phyloP scores from a whole-genome alignment of 2,797 vertebrate species.

The Lagothrix lagotricha region DNA sequence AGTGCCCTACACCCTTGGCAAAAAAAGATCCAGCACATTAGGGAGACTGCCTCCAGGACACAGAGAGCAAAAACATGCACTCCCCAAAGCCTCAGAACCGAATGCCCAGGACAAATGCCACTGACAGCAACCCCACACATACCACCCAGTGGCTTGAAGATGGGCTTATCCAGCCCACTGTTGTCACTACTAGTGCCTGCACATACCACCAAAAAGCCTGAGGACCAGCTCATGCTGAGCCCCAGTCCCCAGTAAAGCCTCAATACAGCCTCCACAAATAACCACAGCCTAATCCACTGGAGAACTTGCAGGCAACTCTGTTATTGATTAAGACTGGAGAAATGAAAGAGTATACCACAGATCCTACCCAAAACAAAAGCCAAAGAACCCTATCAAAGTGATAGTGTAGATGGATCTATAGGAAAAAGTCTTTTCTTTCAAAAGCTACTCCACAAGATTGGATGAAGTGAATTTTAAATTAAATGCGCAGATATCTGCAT shows the following conservation, averaged over 20 bases:
- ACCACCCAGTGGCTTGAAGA: background rate
- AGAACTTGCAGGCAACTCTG: background rate
- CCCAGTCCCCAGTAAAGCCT: background rate
- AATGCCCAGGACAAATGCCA: background rate
- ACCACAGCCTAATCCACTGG: background rate
- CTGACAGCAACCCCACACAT: background rate
- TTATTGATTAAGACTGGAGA: background rate
- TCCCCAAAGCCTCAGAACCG: background rate
- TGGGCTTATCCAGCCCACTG: no score
- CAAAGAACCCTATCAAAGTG: background rate
- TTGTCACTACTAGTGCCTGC: no score
- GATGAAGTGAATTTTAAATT: background rate
- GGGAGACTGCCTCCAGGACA: background rate
- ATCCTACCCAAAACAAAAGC: background rate
- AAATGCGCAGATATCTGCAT: background rate
- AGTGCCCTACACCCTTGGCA: background rate
- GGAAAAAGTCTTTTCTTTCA: background rate
- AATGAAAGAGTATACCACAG: background rate
- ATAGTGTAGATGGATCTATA: background rate
- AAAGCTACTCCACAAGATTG: background rate
- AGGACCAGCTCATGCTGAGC: background rate
- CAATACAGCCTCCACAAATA: background rate
- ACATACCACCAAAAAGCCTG: background rate
- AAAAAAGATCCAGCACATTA: background rate
- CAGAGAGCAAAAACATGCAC: background rate